Evolutionary conservation across 2,888 invertebrate genomes (phyloP).

Genomic region (Caenorhabditis angaria): DNA sequence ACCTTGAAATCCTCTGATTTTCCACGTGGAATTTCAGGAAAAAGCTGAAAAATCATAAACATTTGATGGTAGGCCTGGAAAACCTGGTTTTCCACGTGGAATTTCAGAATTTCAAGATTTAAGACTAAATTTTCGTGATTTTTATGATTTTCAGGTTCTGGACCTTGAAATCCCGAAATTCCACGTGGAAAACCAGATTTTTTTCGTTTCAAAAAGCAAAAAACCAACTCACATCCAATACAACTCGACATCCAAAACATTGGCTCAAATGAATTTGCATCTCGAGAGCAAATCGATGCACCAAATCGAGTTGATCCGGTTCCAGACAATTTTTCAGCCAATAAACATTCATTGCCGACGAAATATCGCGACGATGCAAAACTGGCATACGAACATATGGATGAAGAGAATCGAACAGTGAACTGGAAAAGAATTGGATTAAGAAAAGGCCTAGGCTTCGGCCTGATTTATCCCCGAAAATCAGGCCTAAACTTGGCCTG

Average conservation of each 20-base stretch:
- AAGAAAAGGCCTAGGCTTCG: too few relatives aligned
- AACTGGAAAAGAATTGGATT: slow-evolving; percentile 8
- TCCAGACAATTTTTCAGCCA: slow-evolving; percentile 35
- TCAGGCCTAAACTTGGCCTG: too few relatives aligned
- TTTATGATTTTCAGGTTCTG: slow-evolving; percentile 80
- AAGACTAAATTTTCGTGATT: too few relatives aligned
- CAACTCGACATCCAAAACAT: slow-evolving; percentile 38
- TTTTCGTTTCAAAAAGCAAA: too few relatives aligned
- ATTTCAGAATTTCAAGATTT: too few relatives aligned
- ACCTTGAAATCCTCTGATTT: too few relatives aligned
- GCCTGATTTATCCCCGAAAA: too few relatives aligned
- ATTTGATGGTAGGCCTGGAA: too few relatives aligned
- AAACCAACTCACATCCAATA: slow-evolving; percentile 24
- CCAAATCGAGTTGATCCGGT: slow-evolving; percentile 31
- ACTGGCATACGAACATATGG: slow-evolving; percentile 42
- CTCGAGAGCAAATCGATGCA: slow-evolving; percentile 44
- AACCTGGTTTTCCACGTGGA: neutral
- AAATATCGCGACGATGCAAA: slow-evolving; percentile 20
- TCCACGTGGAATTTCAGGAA: too few relatives aligned
- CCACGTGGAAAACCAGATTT: too few relatives aligned
- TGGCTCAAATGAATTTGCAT: slow-evolving; percentile 41
- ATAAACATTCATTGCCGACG: slow-evolving; percentile 29
- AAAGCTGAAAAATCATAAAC: too few relatives aligned
- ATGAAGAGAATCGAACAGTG: slow-evolving; percentile 38
- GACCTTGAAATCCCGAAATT: too few relatives aligned